Evolutionary conservation across 2,113 vertebrate species (phyloP), one percentile per base, ranked within the genome.

Genomic region (Polypterus senegalus): DNA sequence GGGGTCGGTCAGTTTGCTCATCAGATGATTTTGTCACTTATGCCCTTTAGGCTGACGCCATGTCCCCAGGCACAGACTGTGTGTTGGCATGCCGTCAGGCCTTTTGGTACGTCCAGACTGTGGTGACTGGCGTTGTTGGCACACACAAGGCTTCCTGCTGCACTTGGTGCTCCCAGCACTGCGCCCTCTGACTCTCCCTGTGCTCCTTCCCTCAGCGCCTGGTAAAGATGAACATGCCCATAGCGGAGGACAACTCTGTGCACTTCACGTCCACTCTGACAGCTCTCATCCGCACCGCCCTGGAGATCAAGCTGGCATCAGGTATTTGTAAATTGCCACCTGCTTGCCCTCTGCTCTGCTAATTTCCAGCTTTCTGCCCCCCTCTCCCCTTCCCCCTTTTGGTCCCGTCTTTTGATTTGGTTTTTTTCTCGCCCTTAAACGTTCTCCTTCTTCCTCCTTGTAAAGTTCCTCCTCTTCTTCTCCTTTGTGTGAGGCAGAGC

Each of bases 201-300:
- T 64, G 60, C 3, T 54, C 60, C 65, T 61, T 71, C 66, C 69
- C 72, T 48, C 79, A 97, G 94, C 91, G 92, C 62, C 81, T 97
- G 65, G 92, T 98, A 64, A 81, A 91, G 74, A 97, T 98, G 92
- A 96, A 97, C 78, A 97, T 96, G 94, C 92, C 93, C 2, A 96
- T 97, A 60, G 96, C 91, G 0, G 83, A 82, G 0, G 92, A 98
- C 71, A 80, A 92, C 67, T 91, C 88, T 0, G 92, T 96, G 9
- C 93, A 94, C 78, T 97, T 97, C 77, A 97, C 92, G 0, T 97
- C 92, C 51, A 97, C 92, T 0, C 78, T 97, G 70, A 94, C 94
- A 92, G 94, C 92, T 48, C 82, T 97, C 71, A 97, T 97, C 70
- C 85, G 92, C 63, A 97, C 93, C 0, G 94, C 94, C 1, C 81